These are phyloP conservation scores for Micromussa lordhowensis DNA, from an alignment of 92 coral and sea anemone genomes.

Conservation along the genomic window DNA sequence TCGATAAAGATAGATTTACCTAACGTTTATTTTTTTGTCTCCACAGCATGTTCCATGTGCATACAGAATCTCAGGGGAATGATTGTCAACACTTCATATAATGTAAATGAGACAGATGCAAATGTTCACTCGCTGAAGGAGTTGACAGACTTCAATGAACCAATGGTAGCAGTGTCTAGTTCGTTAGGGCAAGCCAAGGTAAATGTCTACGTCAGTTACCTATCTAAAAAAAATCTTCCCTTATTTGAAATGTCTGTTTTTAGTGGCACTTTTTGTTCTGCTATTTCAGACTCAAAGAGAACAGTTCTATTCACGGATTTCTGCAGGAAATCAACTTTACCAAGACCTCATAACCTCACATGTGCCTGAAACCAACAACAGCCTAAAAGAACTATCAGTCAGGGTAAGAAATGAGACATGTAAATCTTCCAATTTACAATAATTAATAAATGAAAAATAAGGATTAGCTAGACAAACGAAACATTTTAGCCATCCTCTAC, in stretches of 20 bases:
- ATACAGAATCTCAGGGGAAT: constrained; percentile 64
- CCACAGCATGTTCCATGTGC: constrained; percentile 81
- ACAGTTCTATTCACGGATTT: constrained; percentile 25
- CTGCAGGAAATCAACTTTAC: constrained; percentile 9
- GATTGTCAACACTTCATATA: constrained; percentile 34
- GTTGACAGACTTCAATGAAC: constrained; percentile 55
- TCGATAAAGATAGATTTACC: not conserved
- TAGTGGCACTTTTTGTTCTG: not conserved
- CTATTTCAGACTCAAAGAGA: constrained; percentile 34
- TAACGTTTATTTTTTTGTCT: not conserved
- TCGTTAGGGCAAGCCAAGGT: constrained; percentile 50
- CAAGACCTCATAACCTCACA: constrained; percentile 10
- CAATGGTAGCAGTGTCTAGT: constrained; percentile 41
- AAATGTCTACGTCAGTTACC: not conserved
- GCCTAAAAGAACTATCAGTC: constrained; percentile 3
- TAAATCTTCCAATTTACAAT: not conserved
- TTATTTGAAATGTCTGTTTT: not conserved
- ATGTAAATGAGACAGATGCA: constrained; percentile 36
- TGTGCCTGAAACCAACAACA: constrained; percentile 24
- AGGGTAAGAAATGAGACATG: constrained; percentile 1
- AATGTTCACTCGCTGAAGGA: constrained; percentile 40
- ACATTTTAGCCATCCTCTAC: too few relatives aligned
- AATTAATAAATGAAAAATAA: too few relatives aligned
- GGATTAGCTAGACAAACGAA: too few relatives aligned
- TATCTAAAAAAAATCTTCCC: too few relatives aligned